Conservation (phyloP, 2,797 vertebrate genomes). For the Manis javanica region DNA sequence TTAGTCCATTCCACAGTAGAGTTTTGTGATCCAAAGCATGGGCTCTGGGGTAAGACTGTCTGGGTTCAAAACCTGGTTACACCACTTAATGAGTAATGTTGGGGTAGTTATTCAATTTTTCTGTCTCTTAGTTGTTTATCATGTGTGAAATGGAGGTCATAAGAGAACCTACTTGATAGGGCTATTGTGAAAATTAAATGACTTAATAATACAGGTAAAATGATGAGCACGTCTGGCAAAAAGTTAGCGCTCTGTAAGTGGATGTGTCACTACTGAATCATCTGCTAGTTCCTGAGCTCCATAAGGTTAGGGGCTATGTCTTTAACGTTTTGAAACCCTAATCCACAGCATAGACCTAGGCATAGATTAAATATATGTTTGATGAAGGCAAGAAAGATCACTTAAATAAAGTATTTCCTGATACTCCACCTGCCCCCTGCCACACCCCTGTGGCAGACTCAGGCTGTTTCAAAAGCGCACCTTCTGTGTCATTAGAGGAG, state of each 20-base stretch:
- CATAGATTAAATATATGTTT: background rate
- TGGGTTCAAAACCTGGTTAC: background rate
- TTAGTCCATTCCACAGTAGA: background rate
- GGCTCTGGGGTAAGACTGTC: background rate
- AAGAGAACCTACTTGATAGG: background rate
- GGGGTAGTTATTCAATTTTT: background rate
- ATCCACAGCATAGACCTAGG: background rate
- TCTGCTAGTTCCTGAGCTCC: background rate
- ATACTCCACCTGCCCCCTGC: background rate
- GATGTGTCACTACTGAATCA: background rate
- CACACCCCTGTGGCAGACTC: background rate
- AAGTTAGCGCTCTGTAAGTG: background rate
- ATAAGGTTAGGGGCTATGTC: background rate
- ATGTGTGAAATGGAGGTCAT: background rate
- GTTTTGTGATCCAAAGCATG: background rate
- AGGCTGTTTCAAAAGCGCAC: background rate
- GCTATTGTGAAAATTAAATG: slow-evolving; percentile 5
- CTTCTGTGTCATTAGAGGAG: background rate
- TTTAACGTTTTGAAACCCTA: background rate
- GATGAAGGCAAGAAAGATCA: background rate
- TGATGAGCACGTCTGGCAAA: background rate
- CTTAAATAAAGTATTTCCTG: background rate
- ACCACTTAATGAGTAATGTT: background rate
- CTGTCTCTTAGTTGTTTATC: background rate
- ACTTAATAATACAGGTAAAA: background rate